phyloP scores from a whole-genome alignment of 1,140 invertebrate genomes.

The Copidosoma floridanum region DNA sequence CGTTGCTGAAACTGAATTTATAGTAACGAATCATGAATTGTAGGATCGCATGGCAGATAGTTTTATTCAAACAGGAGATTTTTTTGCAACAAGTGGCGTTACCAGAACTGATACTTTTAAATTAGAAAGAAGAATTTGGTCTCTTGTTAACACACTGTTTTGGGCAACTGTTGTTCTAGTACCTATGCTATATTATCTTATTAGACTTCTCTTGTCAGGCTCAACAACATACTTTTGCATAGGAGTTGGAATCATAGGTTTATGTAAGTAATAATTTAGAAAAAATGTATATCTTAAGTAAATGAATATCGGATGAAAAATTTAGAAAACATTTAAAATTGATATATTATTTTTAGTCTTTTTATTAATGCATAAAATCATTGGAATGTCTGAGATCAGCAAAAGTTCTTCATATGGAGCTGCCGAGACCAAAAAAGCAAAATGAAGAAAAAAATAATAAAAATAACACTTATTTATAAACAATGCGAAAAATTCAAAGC shows the following conservation, averaged over 20 bases:
- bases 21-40: slow-evolving; percentile 31
- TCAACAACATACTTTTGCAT: slow-evolving; percentile 71
- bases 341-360: slow-evolving; percentile 66
- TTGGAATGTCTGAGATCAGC: slow-evolving; percentile 81
- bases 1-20: no score
- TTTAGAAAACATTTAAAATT: slow-evolving; percentile 3
- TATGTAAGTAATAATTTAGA: slow-evolving; percentile 65
- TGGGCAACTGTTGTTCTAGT: slow-evolving; percentile 72
- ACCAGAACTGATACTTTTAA: slow-evolving; percentile 60
- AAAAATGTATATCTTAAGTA: slow-evolving; percentile 36
- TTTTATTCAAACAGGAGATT: slow-evolving; percentile 79
- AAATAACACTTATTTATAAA: slow-evolving; percentile 17
- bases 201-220: slow-evolving; percentile 69
- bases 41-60: slow-evolving; percentile 80
- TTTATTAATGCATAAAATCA: slow-evolving; percentile 72
- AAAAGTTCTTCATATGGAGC: slow-evolving; percentile 79
- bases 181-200: slow-evolving; percentile 70
- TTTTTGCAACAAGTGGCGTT: slow-evolving; percentile 73
- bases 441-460: slow-evolving; percentile 36
- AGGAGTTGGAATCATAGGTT: slow-evolving; percentile 64
- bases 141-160: slow-evolving; percentile 68
- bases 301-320: no score
- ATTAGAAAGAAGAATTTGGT: slow-evolving; percentile 62
- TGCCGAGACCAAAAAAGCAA: slow-evolving; percentile 38
- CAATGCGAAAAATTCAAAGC: slow-evolving; percentile 5